phyloP scores from a whole-genome alignment of 2,797 vertebrate genomes.

The Hippocampus kuda region DNA sequence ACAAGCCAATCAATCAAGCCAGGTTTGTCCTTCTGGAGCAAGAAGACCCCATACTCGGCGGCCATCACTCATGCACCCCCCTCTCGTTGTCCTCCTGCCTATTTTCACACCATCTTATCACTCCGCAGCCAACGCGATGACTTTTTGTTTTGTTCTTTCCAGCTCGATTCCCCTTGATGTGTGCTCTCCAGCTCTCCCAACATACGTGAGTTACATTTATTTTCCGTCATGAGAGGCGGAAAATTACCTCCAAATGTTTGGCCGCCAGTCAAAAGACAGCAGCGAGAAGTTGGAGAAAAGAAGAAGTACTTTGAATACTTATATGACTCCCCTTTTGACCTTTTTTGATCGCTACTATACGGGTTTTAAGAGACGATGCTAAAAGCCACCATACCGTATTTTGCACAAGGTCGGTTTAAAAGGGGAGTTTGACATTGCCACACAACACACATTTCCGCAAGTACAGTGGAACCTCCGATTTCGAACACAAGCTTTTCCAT shows the following conservation, averaged over 20 bases:
- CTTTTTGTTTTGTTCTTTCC: slow-evolving; percentile 64
- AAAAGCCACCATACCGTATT: not conserved
- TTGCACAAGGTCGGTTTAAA: not conserved
- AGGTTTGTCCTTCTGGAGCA: slow-evolving; percentile 64
- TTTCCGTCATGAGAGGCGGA: slow-evolving; percentile 60
- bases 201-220: slow-evolving; percentile 16
- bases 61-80: slow-evolving; percentile 62
- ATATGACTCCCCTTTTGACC: slow-evolving; percentile 7
- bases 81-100: slow-evolving; percentile 55
- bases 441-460: not conserved
- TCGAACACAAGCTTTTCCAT: not conserved
- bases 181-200: slow-evolving; percentile 57
- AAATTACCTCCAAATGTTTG: slow-evolving; percentile 72
- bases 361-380: not conserved
- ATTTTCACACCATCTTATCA: slow-evolving; percentile 63
- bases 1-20: slow-evolving; percentile 60
- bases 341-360: not conserved
- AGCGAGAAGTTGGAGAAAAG: slow-evolving; percentile 13
- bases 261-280: slow-evolving; percentile 48
- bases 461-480: not conserved
- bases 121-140: slow-evolving; percentile 52
- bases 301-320: slow-evolving; percentile 14
- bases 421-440: not conserved
- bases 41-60: slow-evolving; percentile 44
- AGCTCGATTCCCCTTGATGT: slow-evolving; percentile 58